Evolutionary conservation across 1,140 invertebrate species (phyloP).

Genomic region (Microplitis demolitor): DNA sequence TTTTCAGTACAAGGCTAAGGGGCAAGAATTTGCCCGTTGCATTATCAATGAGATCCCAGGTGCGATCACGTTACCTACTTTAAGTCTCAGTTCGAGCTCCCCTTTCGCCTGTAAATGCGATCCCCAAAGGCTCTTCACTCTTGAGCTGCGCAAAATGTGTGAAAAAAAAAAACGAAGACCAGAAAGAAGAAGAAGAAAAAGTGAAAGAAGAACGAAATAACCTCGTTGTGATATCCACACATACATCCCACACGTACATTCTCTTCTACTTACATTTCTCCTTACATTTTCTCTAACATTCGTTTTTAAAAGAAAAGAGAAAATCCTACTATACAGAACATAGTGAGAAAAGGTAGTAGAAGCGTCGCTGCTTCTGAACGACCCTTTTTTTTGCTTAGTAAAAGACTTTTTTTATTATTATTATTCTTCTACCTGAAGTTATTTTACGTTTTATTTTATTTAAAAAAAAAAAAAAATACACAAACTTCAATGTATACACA

Average conservation of each 20-base stretch:
- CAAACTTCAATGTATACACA: neutral
- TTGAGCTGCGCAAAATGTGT: neutral
- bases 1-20: neutral
- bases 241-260: neutral
- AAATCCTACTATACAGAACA: neutral
- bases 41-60: constrained; percentile 24
- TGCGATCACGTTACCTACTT: constrained; percentile 24
- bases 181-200: neutral
- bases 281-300: constrained; percentile 13
- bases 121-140: constrained; percentile 12
- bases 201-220: neutral
- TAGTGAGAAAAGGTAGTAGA: neutral
- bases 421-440: neutral
- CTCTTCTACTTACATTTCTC: neutral
- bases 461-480: neutral
- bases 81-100: neutral
- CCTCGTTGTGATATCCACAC: neutral
- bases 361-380: neutral
- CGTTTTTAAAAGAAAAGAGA: constrained; percentile 3
- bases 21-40: constrained; percentile 10
- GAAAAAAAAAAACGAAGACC: neutral
- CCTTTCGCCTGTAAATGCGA: constrained; percentile 26
- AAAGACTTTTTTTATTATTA: neutral
- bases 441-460: neutral
- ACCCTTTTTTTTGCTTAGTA: neutral